phyloP scores from a whole-genome alignment of 92 coral and sea anemone genomes.

The Epizoanthus rinbou region DNA sequence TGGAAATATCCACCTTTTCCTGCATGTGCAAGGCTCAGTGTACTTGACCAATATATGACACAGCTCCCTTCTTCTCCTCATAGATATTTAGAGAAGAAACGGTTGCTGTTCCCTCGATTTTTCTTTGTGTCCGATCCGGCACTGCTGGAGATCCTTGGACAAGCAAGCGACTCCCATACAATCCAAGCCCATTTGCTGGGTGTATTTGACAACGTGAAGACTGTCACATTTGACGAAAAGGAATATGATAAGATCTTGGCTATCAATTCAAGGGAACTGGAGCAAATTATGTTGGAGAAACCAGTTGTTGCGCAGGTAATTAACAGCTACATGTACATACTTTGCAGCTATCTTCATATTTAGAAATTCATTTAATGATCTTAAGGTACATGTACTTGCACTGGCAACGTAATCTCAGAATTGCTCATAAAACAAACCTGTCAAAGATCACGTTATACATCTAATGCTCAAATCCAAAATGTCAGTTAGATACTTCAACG shows the following conservation, averaged over 20 bases:
- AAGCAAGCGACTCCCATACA: constrained; percentile 99
- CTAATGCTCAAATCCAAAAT: too few relatives aligned
- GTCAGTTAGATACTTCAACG: too few relatives aligned
- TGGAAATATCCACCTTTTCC: too few relatives aligned
- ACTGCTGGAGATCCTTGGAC: constrained; percentile 95
- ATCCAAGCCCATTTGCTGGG: constrained; percentile 97
- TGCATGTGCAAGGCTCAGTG: neutral
- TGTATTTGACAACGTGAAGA: constrained; percentile 93
- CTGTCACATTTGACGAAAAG: constrained; percentile 95
- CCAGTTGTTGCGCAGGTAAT: constrained; percentile 96
- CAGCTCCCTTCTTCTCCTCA: neutral
- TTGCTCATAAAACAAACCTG: too few relatives aligned
- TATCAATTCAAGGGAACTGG: constrained; percentile 89
- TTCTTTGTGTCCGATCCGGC: constrained; percentile 99
- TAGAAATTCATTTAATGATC: too few relatives aligned
- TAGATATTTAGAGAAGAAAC: constrained; percentile 97
- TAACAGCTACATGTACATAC: neutral
- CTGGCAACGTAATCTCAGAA: too few relatives aligned
- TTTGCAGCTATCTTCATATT: too few relatives aligned
- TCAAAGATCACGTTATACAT: too few relatives aligned
- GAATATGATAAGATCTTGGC: constrained; percentile 96
- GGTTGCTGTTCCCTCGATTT: constrained; percentile 97
- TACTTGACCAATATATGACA: neutral
- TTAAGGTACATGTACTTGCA: too few relatives aligned
- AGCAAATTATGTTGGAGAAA: constrained; percentile 86